Evolutionary conservation across 2,113 vertebrate species (phyloP).

Genomic region (Jaculus jaculus): DNA sequence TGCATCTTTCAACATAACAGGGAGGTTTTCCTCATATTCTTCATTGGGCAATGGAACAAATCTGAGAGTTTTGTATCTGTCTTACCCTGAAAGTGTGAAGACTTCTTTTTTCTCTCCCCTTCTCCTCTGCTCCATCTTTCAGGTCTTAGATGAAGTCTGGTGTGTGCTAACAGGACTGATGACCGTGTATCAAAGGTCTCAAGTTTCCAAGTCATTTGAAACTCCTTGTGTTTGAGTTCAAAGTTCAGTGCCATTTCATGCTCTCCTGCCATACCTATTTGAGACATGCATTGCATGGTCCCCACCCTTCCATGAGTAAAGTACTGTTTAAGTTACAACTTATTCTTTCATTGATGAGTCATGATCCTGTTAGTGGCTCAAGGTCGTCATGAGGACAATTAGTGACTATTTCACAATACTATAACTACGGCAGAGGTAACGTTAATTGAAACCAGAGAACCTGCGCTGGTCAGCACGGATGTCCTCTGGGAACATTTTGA

Average conservation of each 20-base stretch:
- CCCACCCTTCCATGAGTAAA: not conserved
- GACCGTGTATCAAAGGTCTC: not conserved
- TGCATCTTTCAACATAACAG: not conserved
- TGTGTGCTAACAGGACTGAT: not conserved
- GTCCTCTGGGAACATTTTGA: not conserved
- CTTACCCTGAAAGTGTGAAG: not conserved
- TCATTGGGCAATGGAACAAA: not conserved
- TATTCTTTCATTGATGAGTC: not conserved
- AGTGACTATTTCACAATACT: not conserved
- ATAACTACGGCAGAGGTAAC: not conserved
- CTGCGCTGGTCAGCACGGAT: not conserved
- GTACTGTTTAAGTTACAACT: not conserved
- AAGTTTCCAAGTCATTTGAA: not conserved
- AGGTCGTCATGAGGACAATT: not conserved
- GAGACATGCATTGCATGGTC: not conserved
- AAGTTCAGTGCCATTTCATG: not conserved
- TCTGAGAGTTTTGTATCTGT: conserved; percentile 10
- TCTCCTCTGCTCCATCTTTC: not conserved
- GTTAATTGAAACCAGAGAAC: not conserved
- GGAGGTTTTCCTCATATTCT: not conserved
- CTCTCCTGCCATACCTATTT: not conserved
- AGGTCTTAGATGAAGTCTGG: not conserved
- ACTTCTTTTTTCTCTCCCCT: not conserved
- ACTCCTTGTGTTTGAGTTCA: not conserved
- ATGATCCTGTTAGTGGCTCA: not conserved